Percentiles rank a stretch among this genome's conserved stretches.
Conservation (phyloP, 2,113 vertebrate genomes). For the Brachypteracias leptosomus region DNA sequence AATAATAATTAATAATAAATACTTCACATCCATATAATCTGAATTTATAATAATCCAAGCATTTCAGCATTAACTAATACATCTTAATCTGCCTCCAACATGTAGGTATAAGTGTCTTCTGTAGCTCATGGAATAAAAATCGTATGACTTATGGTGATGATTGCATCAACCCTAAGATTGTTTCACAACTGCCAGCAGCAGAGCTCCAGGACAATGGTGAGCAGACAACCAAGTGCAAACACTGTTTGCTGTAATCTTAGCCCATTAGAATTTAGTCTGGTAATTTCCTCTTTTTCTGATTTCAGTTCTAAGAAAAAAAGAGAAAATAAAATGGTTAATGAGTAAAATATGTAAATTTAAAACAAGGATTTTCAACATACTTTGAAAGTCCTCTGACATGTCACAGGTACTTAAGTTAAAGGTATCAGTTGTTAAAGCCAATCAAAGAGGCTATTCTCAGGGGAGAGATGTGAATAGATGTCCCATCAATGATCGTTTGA, state of each 20-base stretch:
- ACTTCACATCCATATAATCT: conserved; percentile 29
- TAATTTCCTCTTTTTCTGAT: conserved; percentile 15
- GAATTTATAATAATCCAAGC: not conserved
- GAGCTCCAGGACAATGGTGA: not conserved
- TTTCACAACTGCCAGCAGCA: not conserved
- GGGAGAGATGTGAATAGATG: conserved; percentile 20
- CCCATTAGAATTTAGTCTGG: not conserved
- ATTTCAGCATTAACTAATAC: not conserved
- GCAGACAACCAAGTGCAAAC: not conserved
- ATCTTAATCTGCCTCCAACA: not conserved
- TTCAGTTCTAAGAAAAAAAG: conserved; percentile 9
- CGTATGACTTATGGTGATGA: not conserved
- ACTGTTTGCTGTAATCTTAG: not conserved
- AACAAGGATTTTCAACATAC: not conserved
- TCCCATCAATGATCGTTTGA: conserved; percentile 32
- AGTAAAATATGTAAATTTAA: not conserved
- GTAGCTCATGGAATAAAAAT: not conserved
- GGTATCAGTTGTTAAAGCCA: conserved; percentile 37
- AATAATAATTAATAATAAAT: conserved; percentile 61
- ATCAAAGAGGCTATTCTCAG: conserved; percentile 39
- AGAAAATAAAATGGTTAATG: not conserved
- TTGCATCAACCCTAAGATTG: not conserved
- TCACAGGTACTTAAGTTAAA: conserved; percentile 47
- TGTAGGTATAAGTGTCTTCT: not conserved
- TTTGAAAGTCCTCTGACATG: not conserved